Base-by-base conservation (phyloP, 35 echinoderm and acorn worm genomes). In the Heliocidaris erythrogramma region DNA sequence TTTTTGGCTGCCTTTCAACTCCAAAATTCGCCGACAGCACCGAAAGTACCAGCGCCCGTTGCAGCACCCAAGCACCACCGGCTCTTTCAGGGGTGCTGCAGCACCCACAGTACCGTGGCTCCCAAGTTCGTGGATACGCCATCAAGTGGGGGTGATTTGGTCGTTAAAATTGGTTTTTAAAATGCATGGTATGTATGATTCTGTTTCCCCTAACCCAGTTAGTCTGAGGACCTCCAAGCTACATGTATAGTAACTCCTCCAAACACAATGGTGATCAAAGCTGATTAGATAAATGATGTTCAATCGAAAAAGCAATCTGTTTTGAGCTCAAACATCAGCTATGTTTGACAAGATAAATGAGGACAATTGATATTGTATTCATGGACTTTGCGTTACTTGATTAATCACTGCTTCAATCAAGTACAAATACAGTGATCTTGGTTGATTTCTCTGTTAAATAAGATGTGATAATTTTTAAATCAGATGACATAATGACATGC, bases 341-440 rank as follows among this genome's bases (percentile, higher is more conserved):
- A 31, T 89, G 87, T 89, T 89, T 89, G 87, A 89, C 87, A 47
- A 89, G 87, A 89, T 89, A 89, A 89, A 32, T 47, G 47, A 48
- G 47, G 87, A 89, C 87, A 89, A 48, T 47, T 89, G 31, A 89
- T 89, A 47, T 32, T 89, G 87, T 89, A 5, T 17, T 17, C 31
- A 89, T 89, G 87, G 47, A 89, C 87, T 89, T 89, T 89, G 87
- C 30, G 87, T 89, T 89, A 31, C 65, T 78, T 78, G 65, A 24
- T 78, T 78, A 7, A 78, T 7, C 65, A 24, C 65, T 0, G 65
- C 27, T 78, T n/a, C 65, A 21, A 78, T 78, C 65, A 21, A 78
- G 27, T 27, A n/a, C 27, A 78, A 78, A 78, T 78, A 78, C 27
- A 78, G 65, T n/a, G 65, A 78, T 78, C 27, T 78, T 3, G 17